Conservation (phyloP, 2,113 vertebrate genomes). For the Agelaius tricolor region DNA sequence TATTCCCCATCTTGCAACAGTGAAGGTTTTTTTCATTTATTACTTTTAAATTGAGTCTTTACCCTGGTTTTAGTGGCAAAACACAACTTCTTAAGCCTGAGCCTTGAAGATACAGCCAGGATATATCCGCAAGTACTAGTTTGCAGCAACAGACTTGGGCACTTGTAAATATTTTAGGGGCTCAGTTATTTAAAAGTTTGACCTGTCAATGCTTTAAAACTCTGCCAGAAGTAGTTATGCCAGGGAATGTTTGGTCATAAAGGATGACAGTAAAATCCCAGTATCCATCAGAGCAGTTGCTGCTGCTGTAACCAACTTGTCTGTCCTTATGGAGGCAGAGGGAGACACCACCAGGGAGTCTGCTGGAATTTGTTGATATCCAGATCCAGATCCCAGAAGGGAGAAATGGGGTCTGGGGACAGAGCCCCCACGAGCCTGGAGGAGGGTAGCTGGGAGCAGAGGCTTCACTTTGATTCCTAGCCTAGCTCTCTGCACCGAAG, state of each 20-base stretch:
- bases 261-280: not conserved
- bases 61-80: not conserved
- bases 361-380: not conserved
- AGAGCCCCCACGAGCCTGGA: rapidly evolving
- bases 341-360: rapidly evolving
- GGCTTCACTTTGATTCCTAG: not conserved
- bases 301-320: not conserved
- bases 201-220: not conserved
- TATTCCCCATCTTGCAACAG: not conserved
- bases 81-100: not conserved
- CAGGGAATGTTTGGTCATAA: not conserved
- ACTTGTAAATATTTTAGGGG: not conserved
- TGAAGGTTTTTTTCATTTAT: not conserved
- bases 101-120: not conserved
- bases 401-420: not conserved
- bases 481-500: not conserved
- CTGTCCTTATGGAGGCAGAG: not conserved
- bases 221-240: not conserved
- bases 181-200: not conserved
- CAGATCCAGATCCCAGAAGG: rapidly evolving
- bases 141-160: not conserved
- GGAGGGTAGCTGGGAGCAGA: not conserved
- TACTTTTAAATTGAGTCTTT: not conserved
- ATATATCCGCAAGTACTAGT: too few relatives aligned
- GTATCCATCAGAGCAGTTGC: too few relatives aligned